Base-by-base conservation (phyloP, 2,888 invertebrate genomes). In the Iphiclides podalirius region DNA sequence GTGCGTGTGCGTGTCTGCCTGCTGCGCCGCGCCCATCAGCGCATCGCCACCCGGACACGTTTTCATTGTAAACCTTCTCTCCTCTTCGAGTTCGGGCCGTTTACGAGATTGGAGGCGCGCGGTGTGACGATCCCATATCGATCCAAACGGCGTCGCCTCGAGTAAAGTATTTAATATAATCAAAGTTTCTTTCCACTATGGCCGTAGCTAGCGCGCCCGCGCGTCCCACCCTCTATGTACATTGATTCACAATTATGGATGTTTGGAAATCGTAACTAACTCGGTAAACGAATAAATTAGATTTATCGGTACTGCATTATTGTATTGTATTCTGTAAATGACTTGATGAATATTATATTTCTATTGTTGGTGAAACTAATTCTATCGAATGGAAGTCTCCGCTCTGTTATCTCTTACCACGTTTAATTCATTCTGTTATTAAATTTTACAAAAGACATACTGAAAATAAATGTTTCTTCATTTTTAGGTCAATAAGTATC, bases 381-480 rank as follows among this genome's bases (percentile, higher is more conserved):
- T 82, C 79, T 85, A 79, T 83, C 77, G 72, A 79, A 79, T 70
- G 81, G 75, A 75, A 44, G 49, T 49, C 71, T 83, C 85, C 81
- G 83, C 85, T 86, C 80, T 84, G 83, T 85, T 85, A 44, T 72
- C 77, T 85, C 79, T 83, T 75, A 78, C 76, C 75, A 79, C 79
- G 71, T 82, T 85, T 77, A 74, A 88, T 79, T 88, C 79, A 85
- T 89, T 89, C 89, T 89, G 89, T 89, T 89, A 85, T 79, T 80
- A 78, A 87, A 89, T 86, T 89, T 86, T 87, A 91, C 91, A 91
- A 91, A 91, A 91, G 91, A 91, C 91, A 91, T 89, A 88, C 89
- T 81, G 89, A 88, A 91, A 92, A 92, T 92, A 92, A 92, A 92
- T 92, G 91, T 92, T 92, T 91, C 91, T 91, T 91, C 91, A 91